phyloP scores from a whole-genome alignment of 2,888 invertebrate species.

The Ichneumoninae sp. region DNA sequence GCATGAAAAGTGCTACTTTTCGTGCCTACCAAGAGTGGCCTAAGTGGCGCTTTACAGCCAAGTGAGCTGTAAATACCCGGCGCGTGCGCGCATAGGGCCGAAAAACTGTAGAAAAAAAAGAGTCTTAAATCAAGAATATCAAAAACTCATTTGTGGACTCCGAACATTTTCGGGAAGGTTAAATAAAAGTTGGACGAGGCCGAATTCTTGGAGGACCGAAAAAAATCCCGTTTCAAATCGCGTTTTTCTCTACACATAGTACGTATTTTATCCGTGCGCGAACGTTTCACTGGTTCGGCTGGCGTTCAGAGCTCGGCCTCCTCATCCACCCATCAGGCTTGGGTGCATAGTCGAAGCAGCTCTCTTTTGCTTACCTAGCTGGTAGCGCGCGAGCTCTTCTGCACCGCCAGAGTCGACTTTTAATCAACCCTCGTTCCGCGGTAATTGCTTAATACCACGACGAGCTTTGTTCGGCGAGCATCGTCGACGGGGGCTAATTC shows the following conservation, averaged over 20 bases:
- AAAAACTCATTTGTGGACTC: background rate
- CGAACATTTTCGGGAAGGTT: background rate
- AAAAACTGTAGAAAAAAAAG: background rate
- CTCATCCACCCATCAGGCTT: constrained; percentile 13
- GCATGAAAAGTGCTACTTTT: too few relatives aligned
- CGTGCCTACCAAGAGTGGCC: too few relatives aligned
- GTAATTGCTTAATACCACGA: constrained; percentile 78
- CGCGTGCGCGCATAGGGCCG: too few relatives aligned
- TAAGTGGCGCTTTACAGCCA: too few relatives aligned
- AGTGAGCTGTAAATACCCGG: too few relatives aligned
- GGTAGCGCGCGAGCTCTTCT: constrained; percentile 30
- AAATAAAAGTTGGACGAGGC: background rate
- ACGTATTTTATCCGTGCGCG: background rate
- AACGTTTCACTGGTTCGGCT: constrained; percentile 10
- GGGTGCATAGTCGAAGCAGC: constrained; percentile 17
- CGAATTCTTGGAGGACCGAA: background rate
- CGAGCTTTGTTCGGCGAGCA: constrained; percentile 75
- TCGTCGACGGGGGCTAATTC: constrained; percentile 73
- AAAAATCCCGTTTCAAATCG: background rate
- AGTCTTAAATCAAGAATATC: too few relatives aligned
- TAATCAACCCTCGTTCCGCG: constrained; percentile 78
- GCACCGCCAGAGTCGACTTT: constrained; percentile 63
- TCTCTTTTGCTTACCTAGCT: constrained; percentile 57
- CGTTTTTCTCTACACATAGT: constrained; percentile 1
- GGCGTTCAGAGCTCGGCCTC: background rate